Base-by-base conservation (phyloP, 64 coral and sea anemone genomes). In the Platygyra sinensis region DNA sequence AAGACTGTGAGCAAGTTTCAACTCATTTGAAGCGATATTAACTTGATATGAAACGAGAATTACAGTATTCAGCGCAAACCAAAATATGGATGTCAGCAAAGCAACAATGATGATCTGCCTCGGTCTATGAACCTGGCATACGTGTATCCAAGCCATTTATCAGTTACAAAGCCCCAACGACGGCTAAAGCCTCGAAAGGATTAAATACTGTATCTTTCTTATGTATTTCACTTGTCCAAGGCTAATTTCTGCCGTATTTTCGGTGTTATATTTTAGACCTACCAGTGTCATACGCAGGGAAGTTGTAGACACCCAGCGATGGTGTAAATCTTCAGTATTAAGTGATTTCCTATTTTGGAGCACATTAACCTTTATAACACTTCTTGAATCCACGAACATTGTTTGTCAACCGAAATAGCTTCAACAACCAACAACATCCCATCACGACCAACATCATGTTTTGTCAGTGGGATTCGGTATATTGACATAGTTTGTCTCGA, bases 21-120 rank as follows among this genome's bases (percentile, higher is more conserved):
- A 54, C 22, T 74, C 15, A 52, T 83, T 59, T 96, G 72, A 38
- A 29, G 88, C 55, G 30, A 86, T 73, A 72, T 75, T 86, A 20
- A 87, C 81, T 90, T 96, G 94, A 76, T 96, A 86, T 8, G 87
- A 74, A 42, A 86, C 67, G 32, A 96, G 81, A 16, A 96, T 57
- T 16, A 90, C 69, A 36, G 80, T 93, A 73, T 96, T 96, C 11
- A 96, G 80, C 16, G 86, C 55, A 87, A 96, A 96, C 76, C 91
- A 89, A 80, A 90, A 93, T 12, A 87, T 54, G 42, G 92, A 72
- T 51, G 87, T 90, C 17, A 93, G 17, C 5, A 96, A n/a, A 73
- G 67, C 91, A 14, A 93, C 75, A 24, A 87, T 18, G 27, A 90
- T 76, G 16, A 90, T 83, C 74, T 92, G 83, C 39, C 62, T 69